Base-by-base conservation (phyloP, 2,113 vertebrate genomes). In the Piprites chloris region DNA sequence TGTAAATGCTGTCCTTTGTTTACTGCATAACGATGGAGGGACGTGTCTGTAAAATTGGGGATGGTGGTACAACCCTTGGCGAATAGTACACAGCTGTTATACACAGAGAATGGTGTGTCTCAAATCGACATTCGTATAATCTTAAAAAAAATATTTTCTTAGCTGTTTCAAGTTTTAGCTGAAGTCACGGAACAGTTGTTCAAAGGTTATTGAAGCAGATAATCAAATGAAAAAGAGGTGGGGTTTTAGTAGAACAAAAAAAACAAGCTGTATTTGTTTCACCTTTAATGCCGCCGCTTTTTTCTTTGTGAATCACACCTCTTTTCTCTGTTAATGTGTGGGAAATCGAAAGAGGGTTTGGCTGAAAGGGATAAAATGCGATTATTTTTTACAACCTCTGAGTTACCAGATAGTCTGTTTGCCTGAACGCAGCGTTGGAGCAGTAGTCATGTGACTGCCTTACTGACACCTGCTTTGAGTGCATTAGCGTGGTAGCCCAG, bases 41-140 rank as follows among this genome's bases (percentile, higher is more conserved):
- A 41, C 2, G 0, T 50, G 56, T 65, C 50, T 58, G 2, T 81
- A 12, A 81, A 74, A 67, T 8, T 84, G 37, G 28, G n/a, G 30
- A 11, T n/a, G 39, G 30, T 39, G 26, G 27, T 85, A 61, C 52
- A 71, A 35, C 1, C 2, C 12, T 0, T 17, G 65, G 26, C 28
- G 37, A 37, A 69, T 35, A 0, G 0, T 13, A 10, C 28, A 6
- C 26, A 37, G 0, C 50, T 62, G 1, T 63, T 5, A 26, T 14
- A 26, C 12, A 49, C 49, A 9, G 47, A 19, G 6, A 10, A 5
- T 14, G n/a, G 23, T 33, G 11, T 24, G 33, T 33, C 52, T 68
- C 15, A 46, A 72, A 47, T 30, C 61, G 12, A 2, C 12, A 11
- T 71, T 53, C 3, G 2, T 74, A 7, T 21, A 24, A 33, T 63